Conservation (phyloP, 2,888 invertebrate genomes). For the Mesoligia furuncula region DNA sequence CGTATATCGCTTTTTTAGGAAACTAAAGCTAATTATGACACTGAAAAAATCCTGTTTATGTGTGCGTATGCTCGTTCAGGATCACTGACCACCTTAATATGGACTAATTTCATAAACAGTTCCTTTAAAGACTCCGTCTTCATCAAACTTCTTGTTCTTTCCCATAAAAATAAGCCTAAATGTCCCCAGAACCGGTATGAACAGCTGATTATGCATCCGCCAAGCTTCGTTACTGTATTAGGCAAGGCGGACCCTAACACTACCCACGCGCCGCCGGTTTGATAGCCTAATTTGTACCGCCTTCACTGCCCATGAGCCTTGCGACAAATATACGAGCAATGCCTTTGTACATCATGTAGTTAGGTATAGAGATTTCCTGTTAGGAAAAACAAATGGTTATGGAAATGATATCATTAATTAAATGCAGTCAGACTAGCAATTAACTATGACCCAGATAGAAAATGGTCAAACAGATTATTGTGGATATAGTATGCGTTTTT, state of each 20-base stretch:
- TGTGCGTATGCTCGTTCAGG: not conserved
- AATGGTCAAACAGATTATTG: slow-evolving; percentile 13
- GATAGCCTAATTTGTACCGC: slow-evolving; percentile 63
- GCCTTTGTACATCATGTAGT: slow-evolving; percentile 21
- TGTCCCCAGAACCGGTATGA: slow-evolving; percentile 39
- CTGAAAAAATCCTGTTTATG: too few relatives aligned
- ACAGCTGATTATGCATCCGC: slow-evolving; percentile 61
- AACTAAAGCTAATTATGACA: not conserved
- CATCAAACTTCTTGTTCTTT: not conserved
- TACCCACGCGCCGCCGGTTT: slow-evolving; percentile 50
- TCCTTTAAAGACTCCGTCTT: not conserved
- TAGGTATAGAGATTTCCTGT: slow-evolving; percentile 27
- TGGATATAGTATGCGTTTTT: slow-evolving; percentile 15
- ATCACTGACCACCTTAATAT: not conserved
- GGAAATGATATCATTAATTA: slow-evolving; percentile 43
- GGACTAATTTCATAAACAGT: not conserved
- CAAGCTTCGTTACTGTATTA: slow-evolving; percentile 68
- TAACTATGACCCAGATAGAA: slow-evolving; percentile 5
- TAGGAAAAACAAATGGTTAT: slow-evolving; percentile 26
- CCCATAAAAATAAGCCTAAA: not conserved
- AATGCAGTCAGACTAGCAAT: slow-evolving; percentile 17
- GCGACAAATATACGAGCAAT: slow-evolving; percentile 34
- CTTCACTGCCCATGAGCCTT: slow-evolving; percentile 37
- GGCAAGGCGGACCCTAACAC: slow-evolving; percentile 61
- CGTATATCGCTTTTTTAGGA: not conserved